Evolutionary conservation across 2,113 vertebrate species (phyloP), one percentile per base, ranked within the genome.

Genomic region (Maccullochella peelii): DNA sequence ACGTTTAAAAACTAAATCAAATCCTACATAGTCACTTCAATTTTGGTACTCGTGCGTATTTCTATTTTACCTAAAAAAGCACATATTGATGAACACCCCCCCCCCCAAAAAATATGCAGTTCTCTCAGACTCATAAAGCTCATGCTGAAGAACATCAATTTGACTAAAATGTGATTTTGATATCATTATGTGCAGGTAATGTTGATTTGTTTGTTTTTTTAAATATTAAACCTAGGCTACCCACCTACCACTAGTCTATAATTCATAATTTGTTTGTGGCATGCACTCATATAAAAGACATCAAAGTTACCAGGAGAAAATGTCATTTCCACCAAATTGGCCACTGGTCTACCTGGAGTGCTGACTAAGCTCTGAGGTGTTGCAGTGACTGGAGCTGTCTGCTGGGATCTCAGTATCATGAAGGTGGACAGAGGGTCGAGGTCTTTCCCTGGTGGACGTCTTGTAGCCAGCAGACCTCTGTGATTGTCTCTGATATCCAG

Each of bases 371-470:
- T 80, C 71, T 65, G 73, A 70, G 65, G 20, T 14, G 40, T 18
- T 47, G 33, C 58, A 50, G 72, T 27, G 9, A n/a, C 58, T 16
- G 55, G 1, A 58, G 77, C 5, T 1, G 2, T 42, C 70, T 86
- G 90, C 62, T 90, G 91, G 49, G 89, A 89, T 44, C 94, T 86
- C 21, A 95, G 84, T 62, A 86, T 86, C 78, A 95, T 94, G 85
- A 95, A 94, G 62, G 49, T 81, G 73, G 83, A 78, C 63, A 95
- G 62, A 30, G 92, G 90, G 79, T 94, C 93, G 1, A 82, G 21
- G 73, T 80, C 74, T 23, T 76, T 72, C 30, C 81, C 44, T 18
- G 77, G 77, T 33, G 42, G 75, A 67, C 3, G 54, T 69, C 62
- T 72, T 2, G n/a, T 38, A 2, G 25, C 71, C 18, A 16, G 54